Conservation (phyloP, 2,888 invertebrate genomes). For the Hydriomena furcata region DNA sequence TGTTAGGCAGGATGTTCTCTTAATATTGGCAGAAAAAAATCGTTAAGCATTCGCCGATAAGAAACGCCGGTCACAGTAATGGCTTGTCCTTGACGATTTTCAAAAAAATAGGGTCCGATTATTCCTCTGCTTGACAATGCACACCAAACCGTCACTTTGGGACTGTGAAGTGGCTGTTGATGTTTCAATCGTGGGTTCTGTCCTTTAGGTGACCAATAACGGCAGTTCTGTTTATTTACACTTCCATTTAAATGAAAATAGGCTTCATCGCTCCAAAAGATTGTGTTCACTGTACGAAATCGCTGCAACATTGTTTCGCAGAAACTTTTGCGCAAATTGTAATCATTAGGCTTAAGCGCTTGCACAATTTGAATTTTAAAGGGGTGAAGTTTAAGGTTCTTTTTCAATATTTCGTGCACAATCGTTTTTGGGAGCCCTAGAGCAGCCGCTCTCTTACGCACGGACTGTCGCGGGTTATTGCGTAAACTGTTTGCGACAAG, state of each 20-base stretch:
- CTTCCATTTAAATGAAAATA: conserved; percentile 7
- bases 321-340: background rate
- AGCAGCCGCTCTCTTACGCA: conserved; percentile 27
- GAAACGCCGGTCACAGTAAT: background rate
- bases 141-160: too few species aligned
- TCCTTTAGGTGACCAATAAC: background rate
- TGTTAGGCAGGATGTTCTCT: conserved; percentile 21
- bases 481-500: too few species aligned
- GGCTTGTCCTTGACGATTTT: background rate
- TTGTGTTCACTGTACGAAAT: background rate
- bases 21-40: conserved; percentile 26
- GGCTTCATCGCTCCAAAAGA: background rate
- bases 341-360: conserved; percentile 24
- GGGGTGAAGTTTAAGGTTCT: too few species aligned
- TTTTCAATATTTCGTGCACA: too few species aligned
- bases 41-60: conserved; percentile 20
- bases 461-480: conserved; percentile 25
- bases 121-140: conserved; percentile 28
- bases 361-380: too few species aligned
- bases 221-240: conserved; percentile 4
- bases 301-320: background rate
- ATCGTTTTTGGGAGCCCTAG: too few species aligned
- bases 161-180: conserved; percentile 1
- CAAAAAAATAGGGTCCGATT: conserved; percentile 28
- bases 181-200: conserved; percentile 1